Evolutionary conservation across 1,140 invertebrate species (phyloP), one percentile per base, ranked within the genome.

Genomic region (Lordiphosa collinella): DNA sequence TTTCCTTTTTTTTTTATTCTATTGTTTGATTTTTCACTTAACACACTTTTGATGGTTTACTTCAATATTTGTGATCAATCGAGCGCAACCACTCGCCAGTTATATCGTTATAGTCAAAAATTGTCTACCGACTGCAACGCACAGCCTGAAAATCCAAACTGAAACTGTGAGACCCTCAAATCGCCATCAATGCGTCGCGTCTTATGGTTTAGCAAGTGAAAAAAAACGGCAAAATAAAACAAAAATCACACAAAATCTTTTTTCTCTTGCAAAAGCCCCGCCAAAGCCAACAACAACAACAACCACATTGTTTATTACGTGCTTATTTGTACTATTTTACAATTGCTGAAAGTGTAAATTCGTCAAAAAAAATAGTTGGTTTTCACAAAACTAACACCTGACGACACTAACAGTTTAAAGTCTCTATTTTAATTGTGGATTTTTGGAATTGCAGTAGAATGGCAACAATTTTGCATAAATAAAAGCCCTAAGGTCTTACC

Each of bases 311-410:
- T 82, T 71, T 76, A 84, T 80, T 84, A 84, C 68, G 67, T 57
- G 68, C 54, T 55, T 80, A 84, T 80, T 82, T 72, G 68, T 78
- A 76, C 73, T 58, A 46, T 63, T 84, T 84, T 84, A 84, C 78
- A 84, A 72, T 82, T 82, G 76, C 63, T 68, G 68, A 58, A 82
- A 82, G 71, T 82, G 78, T 82, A 84, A 84, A 82, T 82, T 82
- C 55, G 76, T 84, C 49, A 69, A 47, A 60, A 35, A 58, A 52
- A 46, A 31, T 16, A 32, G 5, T 36, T 49, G 32, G 13, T 22
- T 22, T 22, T 43, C 40, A 43, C 9, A 43, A 43, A 31, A 35
- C 47, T 46, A 47, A 43, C 49, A 67, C 54, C 55, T 68, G 65
- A 67, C 65, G 65, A 68, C 55, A 57, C 56, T 8, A 36, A 55